These are phyloP conservation scores for Diplazon laetatorius DNA, from an alignment of 2,888 invertebrate genomes.

Conservation along the genomic window DNA sequence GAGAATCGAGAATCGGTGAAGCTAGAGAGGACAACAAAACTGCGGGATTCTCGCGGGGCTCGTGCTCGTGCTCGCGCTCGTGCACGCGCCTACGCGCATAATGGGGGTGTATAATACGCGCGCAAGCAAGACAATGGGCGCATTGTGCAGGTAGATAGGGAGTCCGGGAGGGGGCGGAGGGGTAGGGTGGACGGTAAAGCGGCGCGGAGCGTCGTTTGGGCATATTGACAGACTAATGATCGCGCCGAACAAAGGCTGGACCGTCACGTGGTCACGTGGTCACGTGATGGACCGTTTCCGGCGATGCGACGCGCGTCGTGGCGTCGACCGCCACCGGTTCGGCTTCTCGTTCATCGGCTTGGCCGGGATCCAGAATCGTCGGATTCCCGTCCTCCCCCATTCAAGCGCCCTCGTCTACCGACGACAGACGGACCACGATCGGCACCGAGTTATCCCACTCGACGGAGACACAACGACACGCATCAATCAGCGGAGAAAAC, in stretches of 20 bases:
- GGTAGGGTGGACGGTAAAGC: slow-evolving; percentile 68
- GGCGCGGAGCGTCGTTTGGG: slow-evolving; percentile 79
- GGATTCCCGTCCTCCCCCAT: too few relatives aligned
- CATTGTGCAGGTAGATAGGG: slow-evolving; percentile 81
- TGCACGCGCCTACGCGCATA: slow-evolving; percentile 80
- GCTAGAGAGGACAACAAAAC: slow-evolving; percentile 59
- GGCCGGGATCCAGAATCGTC: slow-evolving; percentile 43
- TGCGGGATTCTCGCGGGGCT: slow-evolving; percentile 52
- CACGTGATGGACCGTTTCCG: slow-evolving; percentile 82
- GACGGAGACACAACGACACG: slow-evolving; percentile 73
- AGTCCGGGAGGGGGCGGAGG: slow-evolving; percentile 70
- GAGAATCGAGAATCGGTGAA: too few relatives aligned
- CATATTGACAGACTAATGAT: slow-evolving; percentile 83
- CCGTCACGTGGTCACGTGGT: slow-evolving; percentile 82
- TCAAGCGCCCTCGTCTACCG: slow-evolving; percentile 64
- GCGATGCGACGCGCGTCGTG: slow-evolving; percentile 74
- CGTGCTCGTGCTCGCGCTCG: slow-evolving; percentile 70
- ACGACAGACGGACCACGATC: slow-evolving; percentile 46
- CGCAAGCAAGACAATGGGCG: slow-evolving; percentile 81
- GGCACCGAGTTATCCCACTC: slow-evolving; percentile 27
- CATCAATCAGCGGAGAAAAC: slow-evolving; percentile 76
- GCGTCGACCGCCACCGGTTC: slow-evolving; percentile 21
- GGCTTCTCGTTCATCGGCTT: slow-evolving; percentile 38
- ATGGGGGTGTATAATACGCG: slow-evolving; percentile 81
- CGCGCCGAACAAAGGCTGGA: slow-evolving; percentile 81